Evolutionary conservation across 1,140 invertebrate genomes (phyloP), one percentile per base, ranked within the genome.

Genomic region (Ips nitidus): DNA sequence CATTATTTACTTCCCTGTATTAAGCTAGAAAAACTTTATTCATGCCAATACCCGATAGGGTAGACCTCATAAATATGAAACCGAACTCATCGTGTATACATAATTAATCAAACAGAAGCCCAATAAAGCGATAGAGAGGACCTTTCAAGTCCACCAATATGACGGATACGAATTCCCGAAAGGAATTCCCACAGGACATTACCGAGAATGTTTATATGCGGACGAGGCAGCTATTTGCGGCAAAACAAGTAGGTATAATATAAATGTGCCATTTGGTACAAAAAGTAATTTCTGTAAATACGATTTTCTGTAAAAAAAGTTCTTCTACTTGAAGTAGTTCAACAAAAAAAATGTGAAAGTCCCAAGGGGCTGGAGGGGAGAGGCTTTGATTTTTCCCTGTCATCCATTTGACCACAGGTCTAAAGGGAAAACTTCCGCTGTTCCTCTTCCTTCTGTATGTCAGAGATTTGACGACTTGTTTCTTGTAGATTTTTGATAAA

Each of bases 51-150:
- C 53, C 53, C 53, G 37, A 56, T 56, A 38, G n/a, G 3, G 22
- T 7, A n/a, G 38, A 56, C n/a, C 53, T 56, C 53, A 56, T 56
- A 56, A 56, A 56, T 56, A 56, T 56, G 53, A 56, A 56, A 36
- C 37, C 38, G 22, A 38, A 56, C 53, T 56, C 53, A 56, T 56
- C 53, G 53, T 56, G 53, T 56, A 56, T 56, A 56, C 53, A 56
- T 56, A 56, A 56, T 56, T 56, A 56, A 56, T 56, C 53, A 56
- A 56, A 38, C 53, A 56, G 22, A 22, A 40, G 53, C 7, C 53
- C 53, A 56, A 56, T 56, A 56, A 56, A 56, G 53, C 53, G 53
- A 56, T 56, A 56, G n/a, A 56, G 53, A 56, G 53, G 53, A 40
- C 53, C 53, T 56, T 56, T 56, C 53, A 56, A 56, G 53, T 56